These are phyloP conservation scores for Neodontobutis hainanensis DNA, from an alignment of 2,113 vertebrate genomes.

Conservation along the genomic window DNA sequence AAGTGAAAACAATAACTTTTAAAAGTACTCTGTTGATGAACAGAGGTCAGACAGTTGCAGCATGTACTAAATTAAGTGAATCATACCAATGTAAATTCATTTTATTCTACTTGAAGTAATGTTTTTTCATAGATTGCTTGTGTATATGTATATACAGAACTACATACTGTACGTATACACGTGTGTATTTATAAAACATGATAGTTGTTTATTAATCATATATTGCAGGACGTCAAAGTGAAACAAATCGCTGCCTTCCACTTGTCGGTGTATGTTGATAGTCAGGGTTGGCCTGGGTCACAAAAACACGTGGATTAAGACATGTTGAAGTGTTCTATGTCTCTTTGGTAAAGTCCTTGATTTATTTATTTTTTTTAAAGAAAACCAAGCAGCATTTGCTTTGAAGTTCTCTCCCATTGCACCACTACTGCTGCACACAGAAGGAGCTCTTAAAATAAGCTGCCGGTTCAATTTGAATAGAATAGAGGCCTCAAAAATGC, in stretches of 20 bases:
- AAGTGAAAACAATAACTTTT: neutral
- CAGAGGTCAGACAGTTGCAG: neutral
- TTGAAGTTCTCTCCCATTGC: constrained; percentile 61
- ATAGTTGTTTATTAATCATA: neutral
- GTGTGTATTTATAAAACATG: neutral
- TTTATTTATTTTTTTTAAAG: constrained; percentile 34
- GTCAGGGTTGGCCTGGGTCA: constrained; percentile 1
- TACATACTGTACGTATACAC: too few species aligned
- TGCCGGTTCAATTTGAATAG: constrained; percentile 61
- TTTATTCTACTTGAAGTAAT: neutral
- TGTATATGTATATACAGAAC: too few species aligned
- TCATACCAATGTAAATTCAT: constrained; percentile 2
- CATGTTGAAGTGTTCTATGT: constrained; percentile 7
- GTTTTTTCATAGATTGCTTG: neutral
- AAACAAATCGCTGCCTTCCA: neutral
- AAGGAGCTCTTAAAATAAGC: constrained; percentile 51
- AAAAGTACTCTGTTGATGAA: neutral
- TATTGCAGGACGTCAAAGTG: neutral
- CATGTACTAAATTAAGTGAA: neutral
- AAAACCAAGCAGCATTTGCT: constrained; percentile 37
- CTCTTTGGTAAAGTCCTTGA: constrained; percentile 46
- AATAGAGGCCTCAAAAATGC: constrained; percentile 54
- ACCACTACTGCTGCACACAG: constrained; percentile 38
- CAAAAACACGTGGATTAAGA: constrained; percentile 16
- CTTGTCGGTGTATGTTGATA: neutral